These are phyloP conservation scores for Pempheris klunzingeri DNA, from an alignment of 2,797 vertebrate species.

Conservation along the genomic window DNA sequence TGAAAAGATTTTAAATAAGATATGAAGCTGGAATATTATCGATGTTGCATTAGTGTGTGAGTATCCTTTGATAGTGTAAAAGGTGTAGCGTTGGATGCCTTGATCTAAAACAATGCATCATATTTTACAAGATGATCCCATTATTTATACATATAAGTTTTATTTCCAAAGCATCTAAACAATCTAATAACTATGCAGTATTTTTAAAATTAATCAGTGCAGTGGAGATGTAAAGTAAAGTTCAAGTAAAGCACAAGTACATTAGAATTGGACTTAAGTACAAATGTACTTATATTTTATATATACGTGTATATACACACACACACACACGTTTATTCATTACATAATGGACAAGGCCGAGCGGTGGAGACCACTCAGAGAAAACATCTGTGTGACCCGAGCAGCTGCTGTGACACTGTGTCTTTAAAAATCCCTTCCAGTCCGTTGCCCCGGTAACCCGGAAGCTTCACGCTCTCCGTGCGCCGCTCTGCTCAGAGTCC, in stretches of 20 bases:
- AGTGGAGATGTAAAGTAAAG: background rate
- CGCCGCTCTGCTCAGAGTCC: conserved; percentile 59
- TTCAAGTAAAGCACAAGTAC: background rate
- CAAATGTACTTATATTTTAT: background rate
- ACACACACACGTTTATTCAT: no score
- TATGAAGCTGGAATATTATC: background rate
- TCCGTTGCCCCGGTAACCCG: conserved; percentile 82
- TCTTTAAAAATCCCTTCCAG: conserved; percentile 83
- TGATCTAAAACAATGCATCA: background rate
- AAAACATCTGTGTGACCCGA: conserved; percentile 24
- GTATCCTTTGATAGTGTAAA: background rate
- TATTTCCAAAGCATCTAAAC: background rate
- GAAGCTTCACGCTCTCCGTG: conserved; percentile 75
- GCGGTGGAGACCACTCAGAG: no score
- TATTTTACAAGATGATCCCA: background rate
- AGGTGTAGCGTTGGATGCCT: no score
- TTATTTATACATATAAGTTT: background rate
- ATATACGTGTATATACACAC: no score
- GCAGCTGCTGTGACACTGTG: conserved; percentile 64
- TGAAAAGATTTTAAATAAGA: background rate
- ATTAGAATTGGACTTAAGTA: background rate
- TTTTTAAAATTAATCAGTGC: background rate
- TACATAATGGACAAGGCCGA: no score
- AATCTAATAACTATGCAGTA: background rate
- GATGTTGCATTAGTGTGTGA: background rate